Conservation (phyloP, 2,113 vertebrate genomes). For the Collichthys lucidus region DNA sequence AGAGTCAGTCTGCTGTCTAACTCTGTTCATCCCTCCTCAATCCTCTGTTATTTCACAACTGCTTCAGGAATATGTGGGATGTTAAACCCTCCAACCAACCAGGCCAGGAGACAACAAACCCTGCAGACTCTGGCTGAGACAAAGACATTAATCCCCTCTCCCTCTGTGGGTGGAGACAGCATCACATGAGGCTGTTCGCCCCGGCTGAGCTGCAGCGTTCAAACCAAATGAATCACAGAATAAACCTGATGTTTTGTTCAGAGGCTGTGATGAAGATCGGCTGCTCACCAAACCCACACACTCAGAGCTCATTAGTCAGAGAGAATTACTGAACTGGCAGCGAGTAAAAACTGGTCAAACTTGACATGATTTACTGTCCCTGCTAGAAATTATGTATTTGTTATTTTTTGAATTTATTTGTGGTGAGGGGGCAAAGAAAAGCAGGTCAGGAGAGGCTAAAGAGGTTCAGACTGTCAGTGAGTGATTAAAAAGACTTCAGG, state of each 20-base stretch:
- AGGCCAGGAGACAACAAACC: neutral
- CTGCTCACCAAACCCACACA: slow-evolving; percentile 2
- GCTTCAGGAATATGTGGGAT: neutral
- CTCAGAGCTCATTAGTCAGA: neutral
- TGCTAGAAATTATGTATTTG: neutral
- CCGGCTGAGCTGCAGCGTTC: neutral
- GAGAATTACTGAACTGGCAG: neutral
- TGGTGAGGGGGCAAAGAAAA: neutral
- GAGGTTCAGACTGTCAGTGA: neutral
- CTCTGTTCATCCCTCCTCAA: neutral
- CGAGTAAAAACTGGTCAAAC: neutral
- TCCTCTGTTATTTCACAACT: no score
- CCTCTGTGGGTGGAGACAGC: slow-evolving; percentile 5
- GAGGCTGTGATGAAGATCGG: slow-evolving; percentile 9
- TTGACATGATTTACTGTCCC: neutral
- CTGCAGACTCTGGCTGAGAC: neutral
- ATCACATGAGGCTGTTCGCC: neutral
- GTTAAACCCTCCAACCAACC: neutral
- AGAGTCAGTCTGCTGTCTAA: neutral
- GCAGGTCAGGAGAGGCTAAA: neutral
- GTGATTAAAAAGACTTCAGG: no score
- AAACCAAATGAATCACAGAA: slow-evolving; percentile 3
- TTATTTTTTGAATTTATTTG: neutral
- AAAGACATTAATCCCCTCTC: neutral
- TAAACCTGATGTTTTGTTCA: neutral